Base-by-base conservation (phyloP, 2,113 vertebrate genomes). In the Rhynchopsitta pachyrhyncha region DNA sequence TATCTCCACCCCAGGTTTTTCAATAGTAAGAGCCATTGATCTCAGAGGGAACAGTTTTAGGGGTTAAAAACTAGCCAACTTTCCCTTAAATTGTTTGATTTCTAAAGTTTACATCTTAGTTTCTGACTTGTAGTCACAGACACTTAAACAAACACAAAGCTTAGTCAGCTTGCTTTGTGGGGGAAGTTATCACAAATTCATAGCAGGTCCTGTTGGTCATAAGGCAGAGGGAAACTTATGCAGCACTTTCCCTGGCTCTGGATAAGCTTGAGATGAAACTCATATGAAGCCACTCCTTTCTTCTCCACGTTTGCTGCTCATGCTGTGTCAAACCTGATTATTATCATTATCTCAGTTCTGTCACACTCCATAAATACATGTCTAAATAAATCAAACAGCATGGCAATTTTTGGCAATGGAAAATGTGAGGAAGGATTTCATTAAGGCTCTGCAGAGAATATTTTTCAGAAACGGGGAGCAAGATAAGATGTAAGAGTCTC, bases 311-410 rank as follows among this genome's bases (percentile, higher is more conserved):
- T 94, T 94, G 55, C 86, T 92, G 57, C 91, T 96, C 62, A 90
- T 25, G 53, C 73, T 82, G 15, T 37, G 80, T 92, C 94, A 93
- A 86, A 86, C 31, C 9, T 82, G 63, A 90, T 97, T 90, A 96
- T 44, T 62, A 18, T 84, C 78, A 88, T 92, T 63, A 95, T 82
- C 73, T 88, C 44, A n/a, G 22, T 59, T 92, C 91, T 90, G 92
- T 90, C 96, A 93, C 39, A 60, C 39, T 93, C 89, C 85, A 75
- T 96, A 97, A 97, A 94, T 92, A 90, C 27, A 82, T 42, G 46
- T 47, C 77, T 86, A 81, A 93, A 94, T 78, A 90, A 96, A 87
- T 47, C 33, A 81, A 93, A 84, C 31, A 80, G 39, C 67, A 33
- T 28, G 44, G 59, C 66, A 73, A 44, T 82, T 95, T 92, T 82